Evolutionary conservation across 2,797 vertebrate species (phyloP).

Genomic region (Chiloscyllium punctatum): DNA sequence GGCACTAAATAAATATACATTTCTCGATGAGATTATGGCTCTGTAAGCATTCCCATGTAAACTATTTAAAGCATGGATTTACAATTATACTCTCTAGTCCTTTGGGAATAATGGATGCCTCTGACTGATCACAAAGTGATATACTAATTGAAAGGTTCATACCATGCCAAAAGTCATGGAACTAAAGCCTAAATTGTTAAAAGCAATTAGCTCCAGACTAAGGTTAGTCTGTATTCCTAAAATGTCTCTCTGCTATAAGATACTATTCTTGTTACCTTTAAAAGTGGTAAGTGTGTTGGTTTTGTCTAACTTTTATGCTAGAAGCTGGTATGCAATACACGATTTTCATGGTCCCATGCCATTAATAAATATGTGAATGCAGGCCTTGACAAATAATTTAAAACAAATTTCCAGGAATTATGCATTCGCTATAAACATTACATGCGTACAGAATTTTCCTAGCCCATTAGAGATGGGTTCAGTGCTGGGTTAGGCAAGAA

Average conservation of each 20-base stretch:
- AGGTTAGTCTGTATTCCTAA: not conserved
- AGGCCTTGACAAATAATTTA: not conserved
- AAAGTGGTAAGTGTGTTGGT: not conserved
- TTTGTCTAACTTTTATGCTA: not conserved
- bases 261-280: not conserved
- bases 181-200: not conserved
- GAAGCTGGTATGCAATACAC: not conserved
- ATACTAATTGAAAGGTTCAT: not conserved
- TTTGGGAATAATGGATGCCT: slow-evolving; percentile 10
- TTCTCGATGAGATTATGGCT: not conserved
- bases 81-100: not conserved
- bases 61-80: not conserved
- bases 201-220: not conserved
- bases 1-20: not conserved
- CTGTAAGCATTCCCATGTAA: not conserved
- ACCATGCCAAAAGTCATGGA: not conserved
- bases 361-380: not conserved
- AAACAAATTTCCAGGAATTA: not conserved
- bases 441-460: not conserved
- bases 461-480: not conserved
- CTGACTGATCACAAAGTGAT: not conserved
- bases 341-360: not conserved
- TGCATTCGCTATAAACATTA: not conserved
- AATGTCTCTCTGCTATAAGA: not conserved
- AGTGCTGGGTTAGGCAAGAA: not conserved